Evolutionary conservation across 1,140 invertebrate genomes (phyloP).

Genomic region (Akabosia matsudoensis): DNA sequence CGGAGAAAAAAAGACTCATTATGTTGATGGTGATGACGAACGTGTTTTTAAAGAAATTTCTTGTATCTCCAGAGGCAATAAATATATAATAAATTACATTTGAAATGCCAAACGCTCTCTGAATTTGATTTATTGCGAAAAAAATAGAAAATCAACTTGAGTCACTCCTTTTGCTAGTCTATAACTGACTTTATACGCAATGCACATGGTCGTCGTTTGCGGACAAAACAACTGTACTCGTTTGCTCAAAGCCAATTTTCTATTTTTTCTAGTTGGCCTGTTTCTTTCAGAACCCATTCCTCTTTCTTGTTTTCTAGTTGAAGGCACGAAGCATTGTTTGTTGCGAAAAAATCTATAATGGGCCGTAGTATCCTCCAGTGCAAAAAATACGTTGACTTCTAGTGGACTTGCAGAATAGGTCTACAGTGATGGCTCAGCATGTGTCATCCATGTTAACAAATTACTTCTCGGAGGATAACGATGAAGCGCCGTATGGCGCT

Average conservation of each 20-base stretch:
- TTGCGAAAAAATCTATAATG: not conserved
- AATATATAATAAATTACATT: not conserved
- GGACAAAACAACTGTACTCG: not conserved
- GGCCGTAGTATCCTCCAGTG: not conserved
- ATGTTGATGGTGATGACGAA: not conserved
- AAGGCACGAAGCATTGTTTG: not conserved
- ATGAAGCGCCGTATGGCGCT: not conserved
- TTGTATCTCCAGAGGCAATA: not conserved
- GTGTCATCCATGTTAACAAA: slow-evolving; percentile 17
- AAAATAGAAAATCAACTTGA: not conserved
- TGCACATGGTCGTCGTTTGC: too few relatives aligned
- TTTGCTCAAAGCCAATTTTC: not conserved
- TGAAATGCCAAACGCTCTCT: slow-evolving; percentile 3
- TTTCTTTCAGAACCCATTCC: not conserved
- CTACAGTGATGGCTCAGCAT: not conserved
- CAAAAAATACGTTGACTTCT: not conserved
- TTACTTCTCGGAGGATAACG: too few relatives aligned
- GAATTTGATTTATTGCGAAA: slow-evolving; percentile 16
- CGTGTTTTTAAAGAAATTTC: not conserved
- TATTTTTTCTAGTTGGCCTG: not conserved
- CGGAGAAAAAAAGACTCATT: not conserved
- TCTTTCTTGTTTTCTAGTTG: not conserved
- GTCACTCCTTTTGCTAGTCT: too few relatives aligned
- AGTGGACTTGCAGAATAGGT: not conserved
- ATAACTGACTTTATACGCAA: too few relatives aligned